Evolutionary conservation across 1,140 invertebrate species (phyloP).

Genomic region (Drosophila biarmipes): DNA sequence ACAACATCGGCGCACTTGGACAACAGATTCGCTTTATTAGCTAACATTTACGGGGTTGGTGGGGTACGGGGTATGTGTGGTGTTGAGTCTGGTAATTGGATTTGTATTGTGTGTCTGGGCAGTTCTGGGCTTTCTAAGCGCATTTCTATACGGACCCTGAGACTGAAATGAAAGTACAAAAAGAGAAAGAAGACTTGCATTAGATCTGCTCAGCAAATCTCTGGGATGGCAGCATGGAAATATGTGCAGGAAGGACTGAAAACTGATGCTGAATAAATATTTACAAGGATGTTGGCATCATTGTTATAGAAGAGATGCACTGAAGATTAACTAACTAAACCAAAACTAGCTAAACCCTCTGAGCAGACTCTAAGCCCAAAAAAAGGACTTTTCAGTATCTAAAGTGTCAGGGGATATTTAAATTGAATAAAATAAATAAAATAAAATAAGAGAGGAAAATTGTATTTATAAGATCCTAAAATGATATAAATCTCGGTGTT

Average conservation of each 20-base stretch:
- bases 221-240: background rate
- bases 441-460: no score
- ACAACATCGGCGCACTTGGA: slow-evolving; percentile 28
- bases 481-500: no score
- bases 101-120: slow-evolving; percentile 29
- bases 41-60: slow-evolving; percentile 34
- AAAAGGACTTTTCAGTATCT: no score
- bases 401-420: no score
- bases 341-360: no score
- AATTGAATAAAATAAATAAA: no score
- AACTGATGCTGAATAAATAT: background rate
- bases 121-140: slow-evolving; percentile 50
- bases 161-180: slow-evolving; percentile 79
- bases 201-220: slow-evolving; percentile 47
- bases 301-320: background rate
- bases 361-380: no score
- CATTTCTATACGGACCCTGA: slow-evolving; percentile 63
- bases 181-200: slow-evolving; percentile 63
- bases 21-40: slow-evolving; percentile 54
- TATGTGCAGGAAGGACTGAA: background rate
- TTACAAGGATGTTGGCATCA: background rate
- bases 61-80: slow-evolving; percentile 1
- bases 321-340: no score
- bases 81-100: slow-evolving; percentile 27
- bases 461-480: no score